Evolutionary conservation across 2,113 vertebrate species (phyloP).

Genomic region (Prochilodus magdalenae): DNA sequence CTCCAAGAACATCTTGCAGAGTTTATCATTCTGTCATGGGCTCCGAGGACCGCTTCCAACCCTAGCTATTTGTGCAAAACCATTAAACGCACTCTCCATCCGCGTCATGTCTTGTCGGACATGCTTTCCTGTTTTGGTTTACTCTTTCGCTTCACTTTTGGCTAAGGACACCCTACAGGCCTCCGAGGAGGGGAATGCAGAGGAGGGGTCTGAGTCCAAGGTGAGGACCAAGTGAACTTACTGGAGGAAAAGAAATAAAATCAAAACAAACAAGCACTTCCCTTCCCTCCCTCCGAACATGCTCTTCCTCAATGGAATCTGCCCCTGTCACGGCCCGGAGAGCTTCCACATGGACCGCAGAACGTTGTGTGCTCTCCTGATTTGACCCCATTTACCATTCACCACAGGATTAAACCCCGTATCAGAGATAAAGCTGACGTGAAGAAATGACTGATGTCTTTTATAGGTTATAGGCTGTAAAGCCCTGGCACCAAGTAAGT

Average conservation of each 20-base stretch:
- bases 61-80: slow-evolving; percentile 7
- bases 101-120: neutral
- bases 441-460: no score
- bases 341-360: neutral
- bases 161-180: neutral
- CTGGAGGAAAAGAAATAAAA: neutral
- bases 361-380: slow-evolving; percentile 10
- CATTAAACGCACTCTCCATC: slow-evolving; percentile 6
- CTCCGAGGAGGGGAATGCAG: neutral
- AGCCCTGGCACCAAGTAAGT: no score
- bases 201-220: neutral
- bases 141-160: neutral
- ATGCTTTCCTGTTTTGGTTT: slow-evolving; percentile 12
- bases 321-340: neutral
- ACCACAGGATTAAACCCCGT: neutral
- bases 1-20: slow-evolving; percentile 37
- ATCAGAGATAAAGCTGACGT: neutral
- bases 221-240: slow-evolving; percentile 4
- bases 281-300: neutral
- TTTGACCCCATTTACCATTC: neutral
- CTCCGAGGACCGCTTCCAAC: slow-evolving; percentile 1
- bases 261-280: neutral
- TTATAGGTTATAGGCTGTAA: no score
- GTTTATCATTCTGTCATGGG: neutral
- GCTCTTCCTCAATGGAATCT: neutral